Conservation (phyloP, 2,797 vertebrate genomes). For the Leptoclinus maculatus region DNA sequence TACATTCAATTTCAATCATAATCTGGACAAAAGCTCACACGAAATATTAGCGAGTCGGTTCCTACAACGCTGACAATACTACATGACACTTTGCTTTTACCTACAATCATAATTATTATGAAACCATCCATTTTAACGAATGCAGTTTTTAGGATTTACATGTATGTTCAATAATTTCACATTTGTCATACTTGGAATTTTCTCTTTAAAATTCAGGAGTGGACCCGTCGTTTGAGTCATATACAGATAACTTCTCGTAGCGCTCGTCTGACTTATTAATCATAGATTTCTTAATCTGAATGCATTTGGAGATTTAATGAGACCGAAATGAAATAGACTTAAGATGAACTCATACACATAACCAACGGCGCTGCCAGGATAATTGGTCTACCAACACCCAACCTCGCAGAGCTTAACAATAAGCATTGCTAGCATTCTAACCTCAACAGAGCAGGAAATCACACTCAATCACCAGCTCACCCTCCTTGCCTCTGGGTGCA, state of each 20-base stretch:
- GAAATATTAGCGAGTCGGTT: not conserved
- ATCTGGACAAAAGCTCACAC: not conserved
- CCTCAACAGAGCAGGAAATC: not conserved
- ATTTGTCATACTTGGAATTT: not conserved
- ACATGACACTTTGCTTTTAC: not conserved
- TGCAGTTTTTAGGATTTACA: not conserved
- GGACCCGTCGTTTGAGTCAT: not conserved
- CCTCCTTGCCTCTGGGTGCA: not conserved
- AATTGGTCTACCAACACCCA: not conserved
- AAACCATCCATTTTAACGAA: not conserved
- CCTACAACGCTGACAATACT: not conserved
- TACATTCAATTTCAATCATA: constrained; percentile 6
- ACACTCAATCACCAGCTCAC: not conserved
- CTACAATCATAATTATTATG: not conserved
- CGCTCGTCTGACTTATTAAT: not conserved
- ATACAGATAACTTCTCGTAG: not conserved
- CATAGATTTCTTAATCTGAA: not conserved
- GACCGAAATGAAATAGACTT: not conserved
- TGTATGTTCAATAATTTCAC: not conserved
- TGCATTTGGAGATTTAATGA: not conserved
- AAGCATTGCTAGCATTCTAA: not conserved
- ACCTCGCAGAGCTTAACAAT: not conserved
- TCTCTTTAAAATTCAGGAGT: not conserved
- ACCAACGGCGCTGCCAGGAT: not conserved
- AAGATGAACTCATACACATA: not conserved